Conservation (phyloP, 2,888 invertebrate genomes). For the Muscina levida region DNA sequence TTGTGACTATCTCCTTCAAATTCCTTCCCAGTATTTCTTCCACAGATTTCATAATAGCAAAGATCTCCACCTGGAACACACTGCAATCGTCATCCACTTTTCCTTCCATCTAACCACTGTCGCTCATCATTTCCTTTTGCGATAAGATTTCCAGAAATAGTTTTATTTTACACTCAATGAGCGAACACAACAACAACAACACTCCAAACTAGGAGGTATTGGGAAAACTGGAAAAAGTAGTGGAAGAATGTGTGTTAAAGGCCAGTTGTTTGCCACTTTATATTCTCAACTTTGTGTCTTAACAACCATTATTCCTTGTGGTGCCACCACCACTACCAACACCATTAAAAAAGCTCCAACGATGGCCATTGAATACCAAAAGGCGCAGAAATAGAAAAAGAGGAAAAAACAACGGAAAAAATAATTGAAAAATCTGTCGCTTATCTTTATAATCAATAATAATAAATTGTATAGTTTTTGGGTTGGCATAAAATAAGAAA, state of each 20-base stretch:
- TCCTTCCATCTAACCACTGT: conserved; percentile 52
- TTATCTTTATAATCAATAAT: conserved; percentile 65
- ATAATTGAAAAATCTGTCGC: conserved; percentile 67
- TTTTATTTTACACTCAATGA: conserved; percentile 38
- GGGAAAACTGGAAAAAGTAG: conserved; percentile 27
- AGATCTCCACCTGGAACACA: too few species aligned
- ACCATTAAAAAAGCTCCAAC: conserved; percentile 1
- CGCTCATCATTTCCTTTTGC: neutral
- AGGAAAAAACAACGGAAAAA: conserved; percentile 36
- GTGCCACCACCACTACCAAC: neutral
- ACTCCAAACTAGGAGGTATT: too few species aligned
- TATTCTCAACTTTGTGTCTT: conserved; percentile 7
- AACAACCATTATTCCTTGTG: conserved; percentile 16
- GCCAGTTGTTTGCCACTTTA: conserved; percentile 63
- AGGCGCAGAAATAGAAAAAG: conserved; percentile 7
- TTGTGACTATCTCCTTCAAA: too few species aligned
- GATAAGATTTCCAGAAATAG: conserved; percentile 15
- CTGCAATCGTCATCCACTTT: too few species aligned
- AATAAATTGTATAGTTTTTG: conserved; percentile 63
- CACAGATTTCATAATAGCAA: too few species aligned
- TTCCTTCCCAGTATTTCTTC: too few species aligned
- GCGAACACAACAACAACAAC: conserved; percentile 6
- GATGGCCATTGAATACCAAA: conserved; percentile 13
- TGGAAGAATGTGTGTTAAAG: conserved; percentile 57
- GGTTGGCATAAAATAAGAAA: conserved; percentile 17